A percentile compares a stretch with the other conserved stretches of the same genome.
Evolutionary conservation across 1,140 invertebrate genomes (phyloP).

Genomic region (Pseudobourletiella spinata): DNA sequence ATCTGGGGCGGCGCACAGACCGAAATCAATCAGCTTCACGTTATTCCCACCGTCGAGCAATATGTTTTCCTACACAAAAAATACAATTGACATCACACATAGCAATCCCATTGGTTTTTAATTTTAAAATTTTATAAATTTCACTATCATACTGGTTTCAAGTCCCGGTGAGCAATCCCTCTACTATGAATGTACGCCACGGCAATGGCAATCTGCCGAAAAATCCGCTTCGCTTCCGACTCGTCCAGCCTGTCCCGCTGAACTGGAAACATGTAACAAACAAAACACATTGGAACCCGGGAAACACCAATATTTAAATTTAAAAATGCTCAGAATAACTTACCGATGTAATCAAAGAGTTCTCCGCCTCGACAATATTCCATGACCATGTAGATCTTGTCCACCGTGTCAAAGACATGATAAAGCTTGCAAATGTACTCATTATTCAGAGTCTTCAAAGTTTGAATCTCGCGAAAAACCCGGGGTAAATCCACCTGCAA

Average conservation of each 20-base stretch:
- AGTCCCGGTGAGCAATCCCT: slow-evolving; percentile 69
- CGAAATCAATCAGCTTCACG: slow-evolving; percentile 84
- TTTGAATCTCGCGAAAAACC: slow-evolving; percentile 67
- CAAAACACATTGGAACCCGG: too few species aligned
- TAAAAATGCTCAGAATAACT: too few species aligned
- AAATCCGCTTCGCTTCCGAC: slow-evolving; percentile 60
- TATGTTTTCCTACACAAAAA: slow-evolving; percentile 61
- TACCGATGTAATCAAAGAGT: slow-evolving; percentile 72
- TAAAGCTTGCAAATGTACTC: slow-evolving; percentile 74
- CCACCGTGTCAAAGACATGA: slow-evolving; percentile 68
- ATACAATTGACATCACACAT: too few species aligned
- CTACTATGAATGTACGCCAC: slow-evolving; percentile 64
- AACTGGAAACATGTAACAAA: slow-evolving; percentile 43
- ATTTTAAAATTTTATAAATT: too few species aligned
- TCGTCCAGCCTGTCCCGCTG: slow-evolving; percentile 60
- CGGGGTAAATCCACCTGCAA: slow-evolving; percentile 65
- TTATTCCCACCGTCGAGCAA: slow-evolving; percentile 67
- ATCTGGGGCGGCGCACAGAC: slow-evolving; percentile 69
- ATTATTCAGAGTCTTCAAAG: slow-evolving; percentile 68
- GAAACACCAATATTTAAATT: too few species aligned
- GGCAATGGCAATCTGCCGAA: slow-evolving; percentile 67
- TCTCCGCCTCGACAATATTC: slow-evolving; percentile 78
- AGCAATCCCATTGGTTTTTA: too few species aligned
- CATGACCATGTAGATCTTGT: slow-evolving; percentile 53
- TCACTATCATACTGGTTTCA: slow-evolving; percentile 73